Percentiles rank a stretch among this genome's conserved stretches.
phyloP scores from a whole-genome alignment of 37 sponge, comb jelly and placozoan species.

The Hormiphora californensis region DNA sequence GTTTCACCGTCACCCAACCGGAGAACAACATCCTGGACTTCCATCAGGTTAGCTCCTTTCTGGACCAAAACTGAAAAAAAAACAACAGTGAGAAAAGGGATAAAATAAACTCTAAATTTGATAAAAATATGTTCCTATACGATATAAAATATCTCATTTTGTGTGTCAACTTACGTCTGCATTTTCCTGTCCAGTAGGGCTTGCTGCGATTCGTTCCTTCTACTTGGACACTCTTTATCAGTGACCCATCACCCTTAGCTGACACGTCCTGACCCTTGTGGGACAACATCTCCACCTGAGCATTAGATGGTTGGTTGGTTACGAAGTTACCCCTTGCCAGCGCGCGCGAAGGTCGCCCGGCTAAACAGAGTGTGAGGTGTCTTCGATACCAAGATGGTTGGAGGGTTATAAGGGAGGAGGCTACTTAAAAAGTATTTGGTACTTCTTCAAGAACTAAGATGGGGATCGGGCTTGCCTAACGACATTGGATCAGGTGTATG shows the following conservation, averaged over 20 bases:
- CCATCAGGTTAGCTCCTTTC: too few relatives aligned
- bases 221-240: background rate
- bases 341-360: too few relatives aligned
- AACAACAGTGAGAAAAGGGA: too few relatives aligned
- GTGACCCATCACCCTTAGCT: background rate
- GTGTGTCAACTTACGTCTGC: background rate
- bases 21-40: background rate
- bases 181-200: conserved; percentile 36
- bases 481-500: too few relatives aligned
- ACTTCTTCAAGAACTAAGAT: background rate
- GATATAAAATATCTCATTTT: background rate
- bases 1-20: conserved; percentile 16
- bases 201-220: background rate
- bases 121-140: background rate
- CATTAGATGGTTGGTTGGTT: too few relatives aligned
- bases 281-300: conserved; percentile 20
- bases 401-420: background rate
- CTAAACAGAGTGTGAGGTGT: too few relatives aligned
- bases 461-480: too few relatives aligned
- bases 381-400: too few relatives aligned
- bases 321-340: too few relatives aligned
- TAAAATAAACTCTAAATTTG: too few relatives aligned
- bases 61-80: background rate
- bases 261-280: conserved; percentile 5
- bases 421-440: background rate